A percentile compares a stretch with the other conserved stretches of the same genome.
These are phyloP conservation scores for Hecatera dysodea DNA, from an alignment of 2,888 invertebrate genomes.

Conservation along the genomic window DNA sequence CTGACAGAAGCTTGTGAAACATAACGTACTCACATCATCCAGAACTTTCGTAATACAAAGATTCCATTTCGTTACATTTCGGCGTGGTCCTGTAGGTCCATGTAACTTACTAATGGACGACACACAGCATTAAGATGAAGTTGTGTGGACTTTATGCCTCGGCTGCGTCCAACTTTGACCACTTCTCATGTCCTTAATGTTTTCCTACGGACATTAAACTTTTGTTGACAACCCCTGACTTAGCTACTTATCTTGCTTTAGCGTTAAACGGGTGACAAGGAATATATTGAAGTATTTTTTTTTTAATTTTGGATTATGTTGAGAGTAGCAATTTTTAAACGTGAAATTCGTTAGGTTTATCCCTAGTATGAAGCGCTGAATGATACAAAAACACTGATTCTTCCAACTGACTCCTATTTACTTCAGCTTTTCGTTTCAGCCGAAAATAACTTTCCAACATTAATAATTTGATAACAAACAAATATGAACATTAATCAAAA, in stretches of 20 bases:
- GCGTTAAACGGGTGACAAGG: conserved; percentile 49
- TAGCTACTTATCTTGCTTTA: conserved; percentile 67
- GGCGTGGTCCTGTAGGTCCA: conserved; percentile 49
- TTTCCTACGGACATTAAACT: conserved; percentile 77
- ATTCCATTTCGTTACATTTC: conserved; percentile 43
- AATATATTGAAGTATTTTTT: conserved; percentile 40
- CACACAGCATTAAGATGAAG: conserved; percentile 80
- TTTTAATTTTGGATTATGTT: not conserved
- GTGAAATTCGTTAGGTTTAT: too few species aligned
- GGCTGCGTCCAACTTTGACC: conserved; percentile 78
- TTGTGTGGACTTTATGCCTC: conserved; percentile 76
- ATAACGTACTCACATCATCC: not conserved
- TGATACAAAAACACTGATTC: not conserved
- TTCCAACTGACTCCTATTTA: not conserved
- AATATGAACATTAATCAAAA: conserved; percentile 58
- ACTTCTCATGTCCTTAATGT: conserved; percentile 81
- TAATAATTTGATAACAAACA: conserved; percentile 37
- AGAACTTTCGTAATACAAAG: conserved; percentile 31
- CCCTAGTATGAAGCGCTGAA: not conserved
- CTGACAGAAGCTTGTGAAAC: not conserved
- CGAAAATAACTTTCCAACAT: conserved; percentile 22
- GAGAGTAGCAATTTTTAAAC: not conserved
- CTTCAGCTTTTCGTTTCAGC: not conserved
- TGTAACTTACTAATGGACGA: conserved; percentile 82
- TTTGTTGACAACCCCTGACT: conserved; percentile 71